Percentiles rank a stretch among this genome's conserved stretches.
Conservation (phyloP, 2,888 invertebrate species). For the Stenodema calcarata region DNA sequence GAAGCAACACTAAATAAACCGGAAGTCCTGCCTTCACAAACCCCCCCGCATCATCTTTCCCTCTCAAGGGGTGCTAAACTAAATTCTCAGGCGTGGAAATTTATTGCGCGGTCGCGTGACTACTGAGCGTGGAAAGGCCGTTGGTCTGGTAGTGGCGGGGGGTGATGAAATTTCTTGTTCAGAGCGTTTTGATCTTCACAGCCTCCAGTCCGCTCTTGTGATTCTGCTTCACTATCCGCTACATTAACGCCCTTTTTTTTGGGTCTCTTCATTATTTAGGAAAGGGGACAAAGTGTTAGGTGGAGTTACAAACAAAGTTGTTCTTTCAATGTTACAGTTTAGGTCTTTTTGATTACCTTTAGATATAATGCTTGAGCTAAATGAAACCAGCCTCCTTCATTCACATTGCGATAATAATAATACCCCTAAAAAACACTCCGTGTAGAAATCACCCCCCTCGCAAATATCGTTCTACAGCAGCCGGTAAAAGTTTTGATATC, state of each 20-base stretch:
- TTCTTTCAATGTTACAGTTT: too few species aligned
- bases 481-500: too few species aligned
- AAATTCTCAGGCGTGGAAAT: constrained; percentile 41
- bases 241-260: background rate
- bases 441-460: too few species aligned
- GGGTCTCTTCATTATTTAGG: background rate
- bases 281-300: background rate
- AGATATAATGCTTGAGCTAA: too few species aligned
- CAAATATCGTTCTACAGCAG: too few species aligned
- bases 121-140: constrained; percentile 8
- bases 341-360: too few species aligned
- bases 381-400: too few species aligned
- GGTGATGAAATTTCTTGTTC: constrained; percentile 39
- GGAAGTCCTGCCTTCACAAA: constrained; percentile 14
- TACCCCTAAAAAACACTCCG: too few species aligned
- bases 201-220: background rate
- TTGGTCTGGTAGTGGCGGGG: background rate
- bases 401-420: too few species aligned
- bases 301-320: background rate
- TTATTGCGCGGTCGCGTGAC: constrained; percentile 39
- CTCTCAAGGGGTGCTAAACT: background rate
- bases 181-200: constrained; percentile 19
- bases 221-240: background rate
- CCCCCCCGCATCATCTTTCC: background rate
- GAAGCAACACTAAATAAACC: constrained; percentile 40